Evolutionary conservation across 2,888 invertebrate genomes (phyloP).

Genomic region (Myopa tessellatipennis): DNA sequence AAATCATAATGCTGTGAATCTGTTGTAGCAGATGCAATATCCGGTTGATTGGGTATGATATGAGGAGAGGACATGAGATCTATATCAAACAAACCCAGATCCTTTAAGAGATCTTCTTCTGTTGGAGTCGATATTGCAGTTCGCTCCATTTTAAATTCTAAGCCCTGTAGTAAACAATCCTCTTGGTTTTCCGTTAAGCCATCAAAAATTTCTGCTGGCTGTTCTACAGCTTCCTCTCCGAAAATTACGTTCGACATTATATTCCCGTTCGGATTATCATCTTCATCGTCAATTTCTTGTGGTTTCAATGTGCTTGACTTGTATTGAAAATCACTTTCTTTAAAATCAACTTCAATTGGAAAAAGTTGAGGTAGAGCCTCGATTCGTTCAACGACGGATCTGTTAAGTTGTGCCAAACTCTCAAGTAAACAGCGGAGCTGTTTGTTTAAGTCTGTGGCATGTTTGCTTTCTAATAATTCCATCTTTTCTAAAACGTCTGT

Average conservation of each 20-base stretch:
- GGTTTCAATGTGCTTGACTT: slow-evolving; percentile 70
- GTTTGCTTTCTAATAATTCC: slow-evolving; percentile 97
- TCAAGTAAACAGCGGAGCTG: slow-evolving; percentile 86
- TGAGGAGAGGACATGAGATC: slow-evolving; percentile 60
- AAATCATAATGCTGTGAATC: slow-evolving; percentile 60
- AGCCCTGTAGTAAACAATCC: slow-evolving; percentile 11
- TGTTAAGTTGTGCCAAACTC: slow-evolving; percentile 79
- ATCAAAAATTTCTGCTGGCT: slow-evolving; percentile 59
- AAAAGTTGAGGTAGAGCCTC: slow-evolving; percentile 82
- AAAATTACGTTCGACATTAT: slow-evolving; percentile 49
- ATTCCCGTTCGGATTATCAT: background rate
- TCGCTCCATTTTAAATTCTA: slow-evolving; percentile 39
- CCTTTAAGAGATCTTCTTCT: slow-evolving; percentile 68
- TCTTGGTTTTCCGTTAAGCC: slow-evolving; percentile 47
- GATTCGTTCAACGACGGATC: slow-evolving; percentile 81
- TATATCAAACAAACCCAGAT: slow-evolving; percentile 72
- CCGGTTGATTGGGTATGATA: slow-evolving; percentile 54
- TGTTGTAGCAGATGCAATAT: slow-evolving; percentile 48
- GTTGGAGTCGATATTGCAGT: slow-evolving; percentile 6
- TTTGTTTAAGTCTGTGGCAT: slow-evolving; percentile 93
- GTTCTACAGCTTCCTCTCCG: slow-evolving; percentile 61
- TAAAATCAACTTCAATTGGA: slow-evolving; percentile 95
- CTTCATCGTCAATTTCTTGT: slow-evolving; percentile 61
- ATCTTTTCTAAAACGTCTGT: slow-evolving; percentile 96
- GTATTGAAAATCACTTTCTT: slow-evolving; percentile 92